Base-by-base conservation (phyloP, 2,113 vertebrate species). In the Phrynosoma blainvillii region DNA sequence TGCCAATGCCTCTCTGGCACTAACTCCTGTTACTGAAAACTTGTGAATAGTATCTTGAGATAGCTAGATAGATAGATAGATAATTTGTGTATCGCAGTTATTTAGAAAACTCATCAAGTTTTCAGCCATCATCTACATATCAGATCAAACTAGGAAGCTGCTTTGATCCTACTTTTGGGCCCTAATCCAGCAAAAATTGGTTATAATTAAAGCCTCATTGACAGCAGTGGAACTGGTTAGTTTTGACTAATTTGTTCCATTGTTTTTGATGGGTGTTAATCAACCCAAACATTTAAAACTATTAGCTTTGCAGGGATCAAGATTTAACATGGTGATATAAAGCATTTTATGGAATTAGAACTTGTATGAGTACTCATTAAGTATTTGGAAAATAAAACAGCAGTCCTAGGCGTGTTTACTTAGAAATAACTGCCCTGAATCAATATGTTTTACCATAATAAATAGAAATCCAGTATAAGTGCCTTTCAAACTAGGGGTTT, bases 1-100 rank as follows among this genome's bases (percentile, higher is more conserved):
- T 0, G 90, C 96, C 86, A 96, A 97, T 5, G 92, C 97, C 68
- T 92, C 96, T 16, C 95, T 96, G 89, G 92, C 85, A 1, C 90
- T 97, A 77, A 79, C 47, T 6, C 12, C 88, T 0, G 83, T 91
- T 36, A 85, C 94, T 0, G 82, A 93, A 54, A 4, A 92, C 85
- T n/a, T 95, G 77, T 97, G 92, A 97, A 65, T 56, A 12, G 4
- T 18, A 23, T 32, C 30, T 52, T n/a, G 20, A 56, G 8, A 79
- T 47, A 47, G 36, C 1, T 47, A 47, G 5, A 47, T 47, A 47
- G 6, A 78, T 3, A 2, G 18, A 9, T 16, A 62, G 14, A 25
- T 80, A 10, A 10, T 30, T 27, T 65, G 68, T 47, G 9, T 21
- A 16, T 87, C 27, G 14, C 79, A 59, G 52, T 81, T 74, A 42